These are phyloP conservation scores for Florisuga fusca DNA, from an alignment of 2,797 vertebrate species.

Conservation along the genomic window DNA sequence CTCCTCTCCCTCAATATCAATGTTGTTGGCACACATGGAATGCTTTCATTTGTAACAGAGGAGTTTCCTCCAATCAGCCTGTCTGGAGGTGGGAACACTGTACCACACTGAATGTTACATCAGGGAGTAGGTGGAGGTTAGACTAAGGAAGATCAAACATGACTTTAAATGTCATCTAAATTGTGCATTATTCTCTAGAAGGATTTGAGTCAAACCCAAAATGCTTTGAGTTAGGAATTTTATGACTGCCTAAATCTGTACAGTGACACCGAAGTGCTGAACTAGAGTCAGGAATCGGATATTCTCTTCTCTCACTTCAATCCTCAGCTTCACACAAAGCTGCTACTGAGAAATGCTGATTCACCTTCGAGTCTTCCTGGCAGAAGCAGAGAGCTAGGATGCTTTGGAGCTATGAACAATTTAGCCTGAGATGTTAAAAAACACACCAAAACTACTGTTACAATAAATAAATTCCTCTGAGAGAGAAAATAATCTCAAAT, in stretches of 20 bases:
- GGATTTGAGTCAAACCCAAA: not conserved
- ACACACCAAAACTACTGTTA: not conserved
- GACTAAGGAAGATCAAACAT: not conserved
- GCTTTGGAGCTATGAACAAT: not conserved
- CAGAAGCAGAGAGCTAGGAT: not conserved
- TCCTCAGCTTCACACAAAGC: not conserved
- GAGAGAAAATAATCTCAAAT: not conserved
- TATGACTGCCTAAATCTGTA: not conserved
- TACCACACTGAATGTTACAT: not conserved
- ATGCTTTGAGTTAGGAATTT: not conserved
- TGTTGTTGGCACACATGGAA: not conserved
- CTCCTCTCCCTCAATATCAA: not conserved
- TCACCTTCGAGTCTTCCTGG: not conserved
- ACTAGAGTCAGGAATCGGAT: not conserved
- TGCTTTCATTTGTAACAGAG: not conserved
- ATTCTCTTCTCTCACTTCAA: not conserved
- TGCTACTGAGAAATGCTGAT: not conserved
- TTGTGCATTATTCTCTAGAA: not conserved
- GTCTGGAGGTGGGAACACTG: not conserved
- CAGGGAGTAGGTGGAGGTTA: not conserved
- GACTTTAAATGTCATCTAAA: not conserved
- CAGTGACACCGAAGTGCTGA: not conserved
- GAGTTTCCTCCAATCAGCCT: not conserved
- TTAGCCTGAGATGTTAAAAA: not conserved
- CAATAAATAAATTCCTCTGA: not conserved